Evolutionary conservation across 2,888 invertebrate genomes (phyloP), one percentile per base, ranked within the genome.

Genomic region (Pyrrhia umbra): DNA sequence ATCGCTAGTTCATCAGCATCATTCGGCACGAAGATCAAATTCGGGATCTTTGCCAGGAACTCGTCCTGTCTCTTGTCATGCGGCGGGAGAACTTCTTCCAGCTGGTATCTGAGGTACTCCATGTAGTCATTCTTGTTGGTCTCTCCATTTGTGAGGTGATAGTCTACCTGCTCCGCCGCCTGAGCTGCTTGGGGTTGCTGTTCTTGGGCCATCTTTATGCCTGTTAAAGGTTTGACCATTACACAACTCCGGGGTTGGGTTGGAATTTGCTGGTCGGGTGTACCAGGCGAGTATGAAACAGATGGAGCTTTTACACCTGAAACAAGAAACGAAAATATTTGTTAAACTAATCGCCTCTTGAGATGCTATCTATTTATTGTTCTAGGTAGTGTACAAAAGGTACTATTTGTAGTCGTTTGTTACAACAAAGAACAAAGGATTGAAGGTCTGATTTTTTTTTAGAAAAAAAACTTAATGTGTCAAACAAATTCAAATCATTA

Each of bases 41-140:
- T 20, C 0, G 39, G 45, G 0, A 64, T 37, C 8, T 40, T 47
- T 8, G 23, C 23, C 8, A 65, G 8, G 6, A 64, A 55, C 2
- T 65, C 63, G 6, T 65, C 63, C 8, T 64, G 63, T 8, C 30
- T 55, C 6, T 55, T 55, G 6, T 64, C 63, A 16, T 64, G 63
- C 0, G 39, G 46, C 0, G 63, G 63, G 0, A 64, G 56, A 4
- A 20, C 20, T 0, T 47, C 66, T 8, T 34, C 57, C 0, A 66
- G 9, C 8, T 66, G 66, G 9, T 21, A 10, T 2, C 13, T 13
- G 2, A 64, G 5, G 20, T 42, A 47, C 8, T 9, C 0, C 57
- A 57, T 65, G 42, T 27, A 57, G 3, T 57, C 10, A 1, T 47
- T 13, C 0, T 23, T 15, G 9, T 23, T 20, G 6, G 0, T 23